A percentile compares a stretch with the other conserved stretches of the same genome.
These are phyloP conservation scores for Acrobasis repandana DNA, from an alignment of 2,888 invertebrate species.

Conservation along the genomic window DNA sequence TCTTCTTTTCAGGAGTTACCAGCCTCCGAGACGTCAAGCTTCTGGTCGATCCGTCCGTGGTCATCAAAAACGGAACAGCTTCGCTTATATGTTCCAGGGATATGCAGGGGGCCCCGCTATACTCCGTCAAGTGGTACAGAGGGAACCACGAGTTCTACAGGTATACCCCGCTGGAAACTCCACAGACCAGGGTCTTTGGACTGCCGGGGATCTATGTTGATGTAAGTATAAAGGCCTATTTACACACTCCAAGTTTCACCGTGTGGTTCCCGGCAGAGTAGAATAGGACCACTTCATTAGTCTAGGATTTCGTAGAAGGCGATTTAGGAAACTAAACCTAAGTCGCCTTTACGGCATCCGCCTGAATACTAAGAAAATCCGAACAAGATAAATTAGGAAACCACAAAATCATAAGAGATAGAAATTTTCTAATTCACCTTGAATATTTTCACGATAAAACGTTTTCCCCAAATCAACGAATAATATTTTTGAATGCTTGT, in stretches of 20 bases:
- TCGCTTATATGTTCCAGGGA: constrained; percentile 89
- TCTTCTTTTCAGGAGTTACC: constrained; percentile 77
- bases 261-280: no score
- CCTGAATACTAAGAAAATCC: background rate
- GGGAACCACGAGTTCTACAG: constrained; percentile 93
- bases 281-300: no score
- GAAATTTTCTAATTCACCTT: no score
- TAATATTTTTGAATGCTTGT: no score
- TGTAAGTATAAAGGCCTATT: no score
- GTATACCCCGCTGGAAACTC: constrained; percentile 89
- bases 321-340: no score
- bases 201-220: constrained; percentile 90
- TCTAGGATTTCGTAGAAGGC: no score
- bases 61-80: constrained; percentile 86
- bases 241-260: no score
- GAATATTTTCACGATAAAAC: no score
- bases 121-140: constrained; percentile 94
- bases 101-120: constrained; percentile 88
- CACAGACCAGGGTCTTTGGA: constrained; percentile 88
- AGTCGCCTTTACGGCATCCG: no score
- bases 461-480: no score
- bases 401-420: no score
- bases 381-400: background rate
- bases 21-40: constrained; percentile 88
- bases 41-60: constrained; percentile 86